Conservation (phyloP, 2,797 vertebrate genomes). For the Macrochelys suwanniensis region DNA sequence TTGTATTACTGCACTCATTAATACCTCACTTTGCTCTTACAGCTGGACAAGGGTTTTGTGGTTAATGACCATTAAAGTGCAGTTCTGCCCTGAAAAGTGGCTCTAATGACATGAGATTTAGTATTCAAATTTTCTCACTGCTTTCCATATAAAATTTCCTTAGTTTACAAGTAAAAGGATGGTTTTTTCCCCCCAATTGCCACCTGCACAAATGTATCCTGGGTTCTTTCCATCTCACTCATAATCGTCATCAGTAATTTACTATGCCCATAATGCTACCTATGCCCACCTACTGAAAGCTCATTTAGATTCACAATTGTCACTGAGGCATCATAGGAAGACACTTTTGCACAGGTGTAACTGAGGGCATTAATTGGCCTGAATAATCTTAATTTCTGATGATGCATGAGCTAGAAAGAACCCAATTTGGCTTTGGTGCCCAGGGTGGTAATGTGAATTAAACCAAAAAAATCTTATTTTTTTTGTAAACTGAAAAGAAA, state of each 20-base stretch:
- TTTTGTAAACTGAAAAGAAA: not conserved
- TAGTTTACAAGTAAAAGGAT: not conserved
- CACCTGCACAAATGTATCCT: not conserved
- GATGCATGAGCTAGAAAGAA: not conserved
- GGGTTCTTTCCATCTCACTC: not conserved
- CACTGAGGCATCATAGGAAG: not conserved
- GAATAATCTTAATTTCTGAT: not conserved
- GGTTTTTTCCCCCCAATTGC: not conserved
- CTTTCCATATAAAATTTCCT: not conserved
- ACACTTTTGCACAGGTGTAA: constrained; percentile 6
- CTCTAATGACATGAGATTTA: not conserved
- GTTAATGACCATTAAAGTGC: not conserved
- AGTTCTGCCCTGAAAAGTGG: not conserved
- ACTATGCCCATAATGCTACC: not conserved
- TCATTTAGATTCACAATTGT: not conserved
- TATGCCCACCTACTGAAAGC: constrained; percentile 12
- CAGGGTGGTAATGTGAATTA: not conserved
- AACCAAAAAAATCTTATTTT: not conserved
- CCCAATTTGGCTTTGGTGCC: not conserved
- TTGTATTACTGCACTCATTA: not conserved
- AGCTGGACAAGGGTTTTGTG: not conserved
- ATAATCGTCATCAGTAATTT: not conserved
- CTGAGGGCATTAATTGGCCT: not conserved
- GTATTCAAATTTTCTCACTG: constrained; percentile 6
- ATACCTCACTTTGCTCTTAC: not conserved